Evolutionary conservation across 2,888 invertebrate genomes (phyloP).

Genomic region (Dynastes tityus): DNA sequence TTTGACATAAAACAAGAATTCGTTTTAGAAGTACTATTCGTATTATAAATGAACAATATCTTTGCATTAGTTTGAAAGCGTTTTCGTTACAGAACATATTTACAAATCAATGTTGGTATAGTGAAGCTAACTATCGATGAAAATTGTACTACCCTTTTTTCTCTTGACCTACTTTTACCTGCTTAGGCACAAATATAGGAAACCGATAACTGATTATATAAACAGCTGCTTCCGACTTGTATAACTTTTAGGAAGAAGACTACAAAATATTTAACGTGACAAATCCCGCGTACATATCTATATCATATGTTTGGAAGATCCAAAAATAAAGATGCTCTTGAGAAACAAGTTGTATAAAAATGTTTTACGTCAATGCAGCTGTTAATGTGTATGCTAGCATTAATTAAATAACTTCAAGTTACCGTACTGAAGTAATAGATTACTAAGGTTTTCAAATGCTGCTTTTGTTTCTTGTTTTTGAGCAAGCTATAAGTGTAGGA

Average conservation of each 20-base stretch:
- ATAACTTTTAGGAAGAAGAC: conserved; percentile 1
- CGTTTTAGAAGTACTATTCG: too few relatives aligned
- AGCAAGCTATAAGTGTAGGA: background rate
- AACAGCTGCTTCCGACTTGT: background rate
- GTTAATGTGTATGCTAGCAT: too few relatives aligned
- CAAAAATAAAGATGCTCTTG: conserved; percentile 3
- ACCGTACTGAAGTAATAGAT: too few relatives aligned
- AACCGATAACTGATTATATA: conserved; percentile 17
- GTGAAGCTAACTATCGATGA: too few relatives aligned
- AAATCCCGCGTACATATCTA: background rate
- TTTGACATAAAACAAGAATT: conserved; percentile 5
- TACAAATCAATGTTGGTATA: background rate
- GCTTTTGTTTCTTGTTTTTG: too few relatives aligned
- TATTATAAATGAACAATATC: too few relatives aligned
- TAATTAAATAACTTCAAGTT: too few relatives aligned
- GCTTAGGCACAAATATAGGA: background rate
- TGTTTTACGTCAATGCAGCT: background rate
- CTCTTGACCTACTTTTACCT: conserved; percentile 19
- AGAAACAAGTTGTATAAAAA: background rate
- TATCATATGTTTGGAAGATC: background rate
- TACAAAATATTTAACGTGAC: background rate
- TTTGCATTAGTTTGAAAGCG: background rate
- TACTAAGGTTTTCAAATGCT: too few relatives aligned
- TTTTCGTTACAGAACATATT: background rate
- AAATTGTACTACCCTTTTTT: background rate